A percentile compares a stretch with the other conserved stretches of the same genome.
phyloP scores from a whole-genome alignment of 2,888 invertebrate species.

The Abrostola triplasia region DNA sequence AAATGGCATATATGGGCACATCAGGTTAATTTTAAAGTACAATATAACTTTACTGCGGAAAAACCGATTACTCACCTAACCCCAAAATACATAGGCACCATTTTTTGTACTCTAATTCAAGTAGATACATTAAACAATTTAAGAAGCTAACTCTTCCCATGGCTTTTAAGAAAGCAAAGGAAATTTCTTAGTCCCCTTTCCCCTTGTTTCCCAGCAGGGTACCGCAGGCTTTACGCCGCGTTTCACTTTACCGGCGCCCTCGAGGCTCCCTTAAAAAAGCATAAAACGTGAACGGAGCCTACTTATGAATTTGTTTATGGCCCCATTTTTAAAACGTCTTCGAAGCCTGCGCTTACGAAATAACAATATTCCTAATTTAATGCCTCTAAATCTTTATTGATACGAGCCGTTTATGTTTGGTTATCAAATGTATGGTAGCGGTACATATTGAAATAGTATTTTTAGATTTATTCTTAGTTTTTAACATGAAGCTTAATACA shows the following conservation, averaged over 20 bases:
- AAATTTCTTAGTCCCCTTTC: constrained; percentile 55
- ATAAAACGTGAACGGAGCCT: constrained; percentile 84
- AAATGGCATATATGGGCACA: neutral
- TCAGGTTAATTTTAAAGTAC: no score
- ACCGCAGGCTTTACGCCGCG: constrained; percentile 80
- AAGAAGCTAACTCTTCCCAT: constrained; percentile 48
- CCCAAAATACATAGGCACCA: no score
- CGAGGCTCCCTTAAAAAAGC: constrained; percentile 82
- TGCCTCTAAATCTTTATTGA: constrained; percentile 70
- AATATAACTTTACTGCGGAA: no score
- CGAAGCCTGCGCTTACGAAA: constrained; percentile 72
- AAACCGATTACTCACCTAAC: no score
- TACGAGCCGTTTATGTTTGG: constrained; percentile 48
- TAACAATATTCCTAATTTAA: constrained; percentile 81
- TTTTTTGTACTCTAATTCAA: neutral
- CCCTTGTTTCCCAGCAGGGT: constrained; percentile 76
- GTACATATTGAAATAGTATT: neutral
- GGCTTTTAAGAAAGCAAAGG: constrained; percentile 39
- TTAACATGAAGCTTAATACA: neutral
- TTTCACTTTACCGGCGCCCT: constrained; percentile 83
- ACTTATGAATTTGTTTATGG: constrained; percentile 88
- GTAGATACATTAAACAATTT: constrained; percentile 23
- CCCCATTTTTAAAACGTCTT: constrained; percentile 75
- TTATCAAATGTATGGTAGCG: constrained; percentile 16
- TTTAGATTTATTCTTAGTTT: neutral